Conservation (phyloP, 2,888 invertebrate species). For the Suillia variegata region DNA sequence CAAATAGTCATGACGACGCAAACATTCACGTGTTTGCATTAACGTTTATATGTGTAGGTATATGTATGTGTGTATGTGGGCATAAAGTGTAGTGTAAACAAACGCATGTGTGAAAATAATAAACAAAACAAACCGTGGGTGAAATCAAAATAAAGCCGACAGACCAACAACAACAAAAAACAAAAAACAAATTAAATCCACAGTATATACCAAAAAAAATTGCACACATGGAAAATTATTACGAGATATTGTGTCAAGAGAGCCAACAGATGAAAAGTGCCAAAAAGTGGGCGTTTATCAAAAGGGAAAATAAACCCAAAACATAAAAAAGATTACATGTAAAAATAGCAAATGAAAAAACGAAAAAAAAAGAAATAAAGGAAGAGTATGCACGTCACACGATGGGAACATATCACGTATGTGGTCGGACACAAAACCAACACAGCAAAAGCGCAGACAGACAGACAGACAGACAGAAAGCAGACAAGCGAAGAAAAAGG, state of each 20-base stretch:
- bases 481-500: too few species aligned
- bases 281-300: slow-evolving; percentile 1
- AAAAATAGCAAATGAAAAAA: background rate
- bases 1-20: background rate
- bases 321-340: too few species aligned
- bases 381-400: slow-evolving; percentile 5
- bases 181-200: slow-evolving; percentile 14
- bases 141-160: slow-evolving; percentile 21
- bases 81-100: slow-evolving; percentile 18
- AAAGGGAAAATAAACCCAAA: background rate
- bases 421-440: slow-evolving; percentile 10
- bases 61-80: slow-evolving; percentile 17
- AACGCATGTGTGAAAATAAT: slow-evolving; percentile 9
- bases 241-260: slow-evolving; percentile 41
- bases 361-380: background rate
- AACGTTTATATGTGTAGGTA: slow-evolving; percentile 26
- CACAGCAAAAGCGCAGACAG: background rate
- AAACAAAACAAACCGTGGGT: slow-evolving; percentile 22
- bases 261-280: slow-evolving; percentile 30
- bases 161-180: slow-evolving; percentile 9
- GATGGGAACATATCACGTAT: slow-evolving; percentile 15
- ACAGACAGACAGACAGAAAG: background rate
- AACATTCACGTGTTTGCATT: too few species aligned
- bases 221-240: background rate
- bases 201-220: background rate